Conservation (phyloP, 92 coral and sea anemone genomes). For the Galaxea fascicularis region DNA sequence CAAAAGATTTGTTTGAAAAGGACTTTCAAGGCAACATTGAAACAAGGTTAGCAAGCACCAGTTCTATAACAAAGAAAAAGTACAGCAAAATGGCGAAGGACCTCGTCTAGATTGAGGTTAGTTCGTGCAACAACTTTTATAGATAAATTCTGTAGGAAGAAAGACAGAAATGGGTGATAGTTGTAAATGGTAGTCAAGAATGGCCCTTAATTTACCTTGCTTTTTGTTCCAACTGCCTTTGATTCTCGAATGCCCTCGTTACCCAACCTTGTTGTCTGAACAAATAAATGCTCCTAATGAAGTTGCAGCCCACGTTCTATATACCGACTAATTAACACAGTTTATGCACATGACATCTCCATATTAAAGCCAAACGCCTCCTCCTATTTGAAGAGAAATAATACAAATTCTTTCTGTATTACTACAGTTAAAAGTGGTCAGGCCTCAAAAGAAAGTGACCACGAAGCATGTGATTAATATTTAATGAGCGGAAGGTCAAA, state of each 20-base stretch:
- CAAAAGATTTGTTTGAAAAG: background rate
- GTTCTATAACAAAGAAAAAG: background rate
- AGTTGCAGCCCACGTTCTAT: background rate
- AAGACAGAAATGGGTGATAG: background rate
- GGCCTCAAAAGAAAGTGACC: background rate
- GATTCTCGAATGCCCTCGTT: background rate
- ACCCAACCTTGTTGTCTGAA: background rate
- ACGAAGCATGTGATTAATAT: slow-evolving; percentile 33
- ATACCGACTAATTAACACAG: slow-evolving; percentile 19
- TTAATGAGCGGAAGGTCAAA: slow-evolving; percentile 39
- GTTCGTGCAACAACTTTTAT: background rate
- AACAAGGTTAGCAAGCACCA: background rate
- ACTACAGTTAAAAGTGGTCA: slow-evolving; percentile 20
- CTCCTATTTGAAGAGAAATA: slow-evolving; percentile 8
- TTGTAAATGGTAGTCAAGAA: too few relatives aligned
- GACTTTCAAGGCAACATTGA: background rate
- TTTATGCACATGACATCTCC: slow-evolving; percentile 17
- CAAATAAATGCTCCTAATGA: background rate
- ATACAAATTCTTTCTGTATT: slow-evolving; percentile 6
- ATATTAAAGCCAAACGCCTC: slow-evolving; percentile 5
- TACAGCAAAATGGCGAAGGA: background rate
- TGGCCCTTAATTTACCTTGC: background rate
- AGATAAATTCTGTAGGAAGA: background rate
- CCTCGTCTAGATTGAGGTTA: background rate
- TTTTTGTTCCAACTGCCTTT: background rate